A percentile compares a stretch with the other conserved stretches of the same genome.
phyloP scores from a whole-genome alignment of 1,140 invertebrate species.

The Achroia grisella region DNA sequence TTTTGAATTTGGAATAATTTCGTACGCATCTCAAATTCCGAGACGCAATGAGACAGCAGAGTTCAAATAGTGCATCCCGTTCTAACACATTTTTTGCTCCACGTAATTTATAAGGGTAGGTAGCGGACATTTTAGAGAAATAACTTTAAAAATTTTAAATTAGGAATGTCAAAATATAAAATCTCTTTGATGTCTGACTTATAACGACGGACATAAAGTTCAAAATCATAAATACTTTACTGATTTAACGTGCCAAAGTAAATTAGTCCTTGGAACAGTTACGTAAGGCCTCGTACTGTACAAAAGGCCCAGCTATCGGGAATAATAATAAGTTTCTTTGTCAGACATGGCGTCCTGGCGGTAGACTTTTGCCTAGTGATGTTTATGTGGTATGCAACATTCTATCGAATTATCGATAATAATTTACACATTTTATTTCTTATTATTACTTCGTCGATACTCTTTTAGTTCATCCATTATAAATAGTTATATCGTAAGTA shows the following conservation, averaged over 20 bases:
- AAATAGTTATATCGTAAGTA: too few relatives aligned
- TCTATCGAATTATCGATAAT: conserved; percentile 11
- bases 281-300: conserved; percentile 1
- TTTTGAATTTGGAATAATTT: too few relatives aligned
- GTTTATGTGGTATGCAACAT: conserved; percentile 21
- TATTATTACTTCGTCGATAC: too few relatives aligned
- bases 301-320: background rate
- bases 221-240: background rate
- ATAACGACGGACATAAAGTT: conserved; percentile 2
- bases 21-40: too few relatives aligned
- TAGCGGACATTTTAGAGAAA: too few relatives aligned
- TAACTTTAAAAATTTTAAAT: too few relatives aligned
- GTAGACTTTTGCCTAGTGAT: conserved; percentile 24
- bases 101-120: too few relatives aligned
- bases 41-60: conserved; percentile 1
- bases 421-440: too few relatives aligned
- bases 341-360: conserved; percentile 23
- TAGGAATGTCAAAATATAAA: too few relatives aligned
- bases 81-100: too few relatives aligned
- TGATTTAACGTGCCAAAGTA: background rate
- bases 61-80: too few relatives aligned
- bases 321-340: conserved; percentile 6
- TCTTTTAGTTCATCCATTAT: too few relatives aligned
- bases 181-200: background rate
- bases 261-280: conserved; percentile 4